phyloP scores from a whole-genome alignment of 2,797 vertebrate species.

The Malurus splendens region DNA sequence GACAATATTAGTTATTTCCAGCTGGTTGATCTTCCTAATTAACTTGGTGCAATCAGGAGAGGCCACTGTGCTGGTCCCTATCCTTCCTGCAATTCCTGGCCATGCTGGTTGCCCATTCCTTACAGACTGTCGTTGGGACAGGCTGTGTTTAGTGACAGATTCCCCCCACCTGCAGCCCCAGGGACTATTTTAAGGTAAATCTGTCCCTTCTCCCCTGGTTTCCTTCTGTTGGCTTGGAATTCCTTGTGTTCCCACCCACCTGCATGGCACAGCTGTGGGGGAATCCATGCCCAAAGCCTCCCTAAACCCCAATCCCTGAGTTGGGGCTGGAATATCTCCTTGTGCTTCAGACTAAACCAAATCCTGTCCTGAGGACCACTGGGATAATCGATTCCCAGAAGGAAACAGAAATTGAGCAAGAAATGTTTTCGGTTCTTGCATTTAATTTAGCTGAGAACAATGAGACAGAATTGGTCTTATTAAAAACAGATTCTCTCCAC shows the following conservation, averaged over 20 bases:
- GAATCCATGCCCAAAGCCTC: neutral
- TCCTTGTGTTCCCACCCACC: neutral
- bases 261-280: accelerated
- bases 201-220: neutral
- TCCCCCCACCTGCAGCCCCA: neutral
- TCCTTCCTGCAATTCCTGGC: neutral
- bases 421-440: neutral
- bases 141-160: neutral
- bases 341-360: neutral
- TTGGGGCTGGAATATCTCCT: neutral
- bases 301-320: neutral
- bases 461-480: neutral
- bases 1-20: neutral
- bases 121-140: neutral
- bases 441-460: neutral
- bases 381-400: neutral
- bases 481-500: neutral
- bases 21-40: neutral
- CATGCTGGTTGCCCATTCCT: neutral
- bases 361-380: neutral
- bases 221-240: neutral
- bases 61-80: accelerated
- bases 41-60: neutral
- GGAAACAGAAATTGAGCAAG: neutral
- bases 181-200: neutral